Base-by-base conservation (phyloP, 2,113 vertebrate genomes). In the Leiothrix lutea region DNA sequence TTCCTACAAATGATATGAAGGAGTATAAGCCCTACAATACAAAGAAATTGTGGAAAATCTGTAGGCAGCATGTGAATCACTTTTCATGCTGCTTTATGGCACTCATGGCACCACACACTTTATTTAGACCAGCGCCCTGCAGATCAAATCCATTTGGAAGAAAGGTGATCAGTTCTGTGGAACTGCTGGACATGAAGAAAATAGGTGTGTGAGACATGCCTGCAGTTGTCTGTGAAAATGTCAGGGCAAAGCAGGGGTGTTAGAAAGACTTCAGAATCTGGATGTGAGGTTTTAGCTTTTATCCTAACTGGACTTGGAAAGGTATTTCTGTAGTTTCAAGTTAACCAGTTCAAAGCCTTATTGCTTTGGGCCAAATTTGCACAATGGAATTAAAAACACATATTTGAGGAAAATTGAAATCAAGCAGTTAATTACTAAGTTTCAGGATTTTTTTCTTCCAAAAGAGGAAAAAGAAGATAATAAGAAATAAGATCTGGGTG, bases 21-120 rank as follows among this genome's bases (percentile, higher is more conserved):
- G 80, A 75, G 18, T n/a, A 40, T 25, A 40, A 91, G 19, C 65
- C 35, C 50, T 25, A 57, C n/a, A 87, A 65, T 20, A 38, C 73
- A 75, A 79, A 87, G 42, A 75, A 57, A 48, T 85, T 79, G 65
- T 9, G 11, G 36, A 95, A 94, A 95, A 90, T 91, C 61, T 75
- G 62, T n/a, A 77, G 73, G 80, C 93, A 94, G 89, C 62, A 79
- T 81, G 73, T 72, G 94, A 95, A 90, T 91, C 81, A 85, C 80
- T 50, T 91, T 94, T 89, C 40, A 2, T 90, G 70, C 77, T 75
- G 51, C 83, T 91, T 92, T 81, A 94, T 25, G 69, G 69, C 66
- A 79, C 66, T 35, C 36, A 38, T 45, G 91, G 89, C 80, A 91
- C 88, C 62, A 26, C 47, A 48, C 77, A 45, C 45, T 62, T 81